Conservation (phyloP, 2,113 vertebrate genomes). For the Prochilodus magdalenae region DNA sequence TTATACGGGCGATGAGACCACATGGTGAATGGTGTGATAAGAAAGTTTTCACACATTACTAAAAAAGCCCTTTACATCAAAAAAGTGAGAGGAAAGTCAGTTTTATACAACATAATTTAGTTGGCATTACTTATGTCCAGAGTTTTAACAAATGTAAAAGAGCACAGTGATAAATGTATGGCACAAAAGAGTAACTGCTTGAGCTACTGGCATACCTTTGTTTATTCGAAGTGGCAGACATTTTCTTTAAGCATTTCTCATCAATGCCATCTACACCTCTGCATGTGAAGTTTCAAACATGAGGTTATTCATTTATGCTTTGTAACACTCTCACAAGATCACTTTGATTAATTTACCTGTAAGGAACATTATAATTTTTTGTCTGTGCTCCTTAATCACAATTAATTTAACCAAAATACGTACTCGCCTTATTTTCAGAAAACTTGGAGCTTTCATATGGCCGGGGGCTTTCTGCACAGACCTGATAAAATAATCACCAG, state of each 20-base stretch:
- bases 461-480: conserved; percentile 54
- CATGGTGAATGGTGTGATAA: too few species aligned
- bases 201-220: neutral
- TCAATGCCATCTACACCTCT: conserved; percentile 57
- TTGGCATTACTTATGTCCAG: conserved; percentile 20
- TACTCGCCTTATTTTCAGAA: conserved; percentile 40
- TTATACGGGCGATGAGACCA: too few species aligned
- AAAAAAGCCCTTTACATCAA: too few species aligned
- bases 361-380: conserved; percentile 72
- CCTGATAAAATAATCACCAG: conserved; percentile 73
- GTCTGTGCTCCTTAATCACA: conserved; percentile 70
- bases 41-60: too few species aligned
- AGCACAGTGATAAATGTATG: conserved; percentile 38
- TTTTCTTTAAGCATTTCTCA: conserved; percentile 75
- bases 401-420: conserved; percentile 72
- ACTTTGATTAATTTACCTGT: conserved; percentile 79
- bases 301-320: conserved; percentile 71
- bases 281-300: conserved; percentile 68
- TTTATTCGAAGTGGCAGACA: conserved; percentile 74
- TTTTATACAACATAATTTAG: too few species aligned
- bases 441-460: neutral
- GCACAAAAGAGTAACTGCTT: neutral
- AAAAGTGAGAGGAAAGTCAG: too few species aligned
- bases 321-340: conserved; percentile 64
- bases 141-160: neutral